These are phyloP conservation scores for Ostrea denselamellosa DNA, from an alignment of 1,140 invertebrate species.

Conservation along the genomic window DNA sequence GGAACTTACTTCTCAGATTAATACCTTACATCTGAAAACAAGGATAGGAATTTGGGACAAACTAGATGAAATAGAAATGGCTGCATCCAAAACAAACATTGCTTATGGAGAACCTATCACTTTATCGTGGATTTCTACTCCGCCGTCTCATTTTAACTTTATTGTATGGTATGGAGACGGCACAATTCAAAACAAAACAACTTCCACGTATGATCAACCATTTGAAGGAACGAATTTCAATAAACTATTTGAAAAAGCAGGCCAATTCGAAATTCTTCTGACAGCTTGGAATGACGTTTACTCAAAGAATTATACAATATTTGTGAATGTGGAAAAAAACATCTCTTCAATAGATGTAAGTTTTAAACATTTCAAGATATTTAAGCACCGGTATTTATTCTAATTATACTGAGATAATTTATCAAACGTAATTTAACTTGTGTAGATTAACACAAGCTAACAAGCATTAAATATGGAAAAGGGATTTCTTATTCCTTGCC, in stretches of 20 bases:
- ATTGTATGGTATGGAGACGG: not conserved
- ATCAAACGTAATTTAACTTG: no score
- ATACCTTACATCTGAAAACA: not conserved
- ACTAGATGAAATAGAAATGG: not conserved
- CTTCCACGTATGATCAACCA: not conserved
- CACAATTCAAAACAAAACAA: not conserved
- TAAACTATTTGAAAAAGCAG: not conserved
- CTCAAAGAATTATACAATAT: not conserved
- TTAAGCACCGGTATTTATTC: no score
- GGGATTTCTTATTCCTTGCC: no score
- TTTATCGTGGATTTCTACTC: not conserved
- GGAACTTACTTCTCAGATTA: no score
- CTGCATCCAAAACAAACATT: not conserved
- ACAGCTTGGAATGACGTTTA: not conserved
- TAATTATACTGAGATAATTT: no score
- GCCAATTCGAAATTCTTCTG: not conserved
- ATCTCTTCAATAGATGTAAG: not conserved
- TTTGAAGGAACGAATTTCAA: not conserved
- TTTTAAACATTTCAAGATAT: no score
- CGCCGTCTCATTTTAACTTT: not conserved
- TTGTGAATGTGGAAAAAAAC: not conserved
- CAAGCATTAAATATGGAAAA: no score
- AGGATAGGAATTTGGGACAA: not conserved
- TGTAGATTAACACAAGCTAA: no score
- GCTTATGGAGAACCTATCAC: not conserved